Conservation (phyloP, 2,113 vertebrate genomes). For the Hipposideros armiger region DNA sequence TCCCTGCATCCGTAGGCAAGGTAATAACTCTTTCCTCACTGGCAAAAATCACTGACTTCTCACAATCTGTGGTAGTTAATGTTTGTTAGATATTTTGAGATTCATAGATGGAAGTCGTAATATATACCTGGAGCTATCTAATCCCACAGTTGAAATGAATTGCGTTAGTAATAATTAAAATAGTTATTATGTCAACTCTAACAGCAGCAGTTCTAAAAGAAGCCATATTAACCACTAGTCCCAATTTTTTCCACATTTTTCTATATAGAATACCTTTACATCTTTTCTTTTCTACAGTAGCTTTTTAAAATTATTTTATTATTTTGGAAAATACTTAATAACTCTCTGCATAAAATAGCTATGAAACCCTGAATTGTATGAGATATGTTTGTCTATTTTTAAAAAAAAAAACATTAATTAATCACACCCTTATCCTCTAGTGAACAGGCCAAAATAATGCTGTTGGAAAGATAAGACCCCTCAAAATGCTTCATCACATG, state of each 20-base stretch:
- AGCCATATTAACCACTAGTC: neutral
- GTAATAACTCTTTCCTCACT: constrained; percentile 14
- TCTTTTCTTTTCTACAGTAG: neutral
- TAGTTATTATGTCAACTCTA: neutral
- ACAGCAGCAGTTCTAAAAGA: neutral
- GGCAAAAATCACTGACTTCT: constrained; percentile 28
- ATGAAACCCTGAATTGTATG: constrained; percentile 29
- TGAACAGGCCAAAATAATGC: constrained; percentile 25
- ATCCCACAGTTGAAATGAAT: constrained; percentile 11
- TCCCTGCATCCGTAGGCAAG: neutral
- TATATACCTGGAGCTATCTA: constrained; percentile 18
- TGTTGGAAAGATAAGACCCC: constrained; percentile 35
- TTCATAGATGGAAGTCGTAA: neutral
- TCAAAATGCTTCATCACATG: constrained; percentile 27
- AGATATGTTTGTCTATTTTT: constrained; percentile 9
- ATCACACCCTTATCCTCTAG: neutral
- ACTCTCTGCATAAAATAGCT: neutral
- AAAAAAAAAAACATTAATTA: constrained; percentile 33
- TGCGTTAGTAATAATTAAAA: constrained; percentile 57
- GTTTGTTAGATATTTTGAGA: constrained; percentile 7
- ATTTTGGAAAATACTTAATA: constrained; percentile 55
- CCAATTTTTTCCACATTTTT: neutral
- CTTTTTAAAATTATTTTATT: constrained; percentile 43
- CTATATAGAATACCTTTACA: neutral
- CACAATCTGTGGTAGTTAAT: neutral